Conservation (phyloP, 1,140 invertebrate species). For the Sminthurinus signatus region DNA sequence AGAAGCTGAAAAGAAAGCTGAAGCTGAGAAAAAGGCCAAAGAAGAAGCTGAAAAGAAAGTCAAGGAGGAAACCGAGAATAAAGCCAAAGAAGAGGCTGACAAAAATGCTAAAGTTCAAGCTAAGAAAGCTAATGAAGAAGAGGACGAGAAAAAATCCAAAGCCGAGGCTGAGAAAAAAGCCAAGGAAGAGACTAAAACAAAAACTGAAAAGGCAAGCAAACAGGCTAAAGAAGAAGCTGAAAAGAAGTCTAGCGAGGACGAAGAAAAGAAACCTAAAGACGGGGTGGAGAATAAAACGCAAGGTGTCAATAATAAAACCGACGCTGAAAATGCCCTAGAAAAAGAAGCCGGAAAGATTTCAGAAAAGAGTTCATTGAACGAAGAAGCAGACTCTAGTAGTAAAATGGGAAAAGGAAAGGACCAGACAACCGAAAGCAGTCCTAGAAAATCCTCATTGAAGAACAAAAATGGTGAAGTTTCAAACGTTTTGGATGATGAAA, state of each 20-base stretch:
- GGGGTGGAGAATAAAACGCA: not conserved
- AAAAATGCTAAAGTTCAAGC: conserved; percentile 30
- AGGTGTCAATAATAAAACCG: not conserved
- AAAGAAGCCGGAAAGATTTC: not conserved
- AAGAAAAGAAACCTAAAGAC: not conserved
- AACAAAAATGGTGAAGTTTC: too few species aligned
- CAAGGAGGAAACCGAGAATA: conserved; percentile 25
- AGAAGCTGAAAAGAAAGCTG: conserved; percentile 36
- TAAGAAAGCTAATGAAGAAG: conserved; percentile 37
- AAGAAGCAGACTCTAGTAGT: too few species aligned
- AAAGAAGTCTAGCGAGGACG: not conserved
- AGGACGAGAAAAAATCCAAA: conserved; percentile 30
- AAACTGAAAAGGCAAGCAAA: not conserved
- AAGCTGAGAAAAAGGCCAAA: conserved; percentile 37
- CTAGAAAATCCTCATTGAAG: not conserved
- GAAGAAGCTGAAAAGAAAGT: conserved; percentile 26
- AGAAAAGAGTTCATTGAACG: not conserved
- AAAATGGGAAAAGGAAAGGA: too few species aligned
- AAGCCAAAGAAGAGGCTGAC: conserved; percentile 36
- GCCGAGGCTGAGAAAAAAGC: not conserved
- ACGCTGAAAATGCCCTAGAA: not conserved
- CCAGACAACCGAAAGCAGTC: not conserved
- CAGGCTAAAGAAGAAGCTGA: not conserved
- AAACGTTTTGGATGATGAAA: too few species aligned
- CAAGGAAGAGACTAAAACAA: not conserved